Conservation (phyloP, 2,113 vertebrate genomes). For the Vulpes vulpes region DNA sequence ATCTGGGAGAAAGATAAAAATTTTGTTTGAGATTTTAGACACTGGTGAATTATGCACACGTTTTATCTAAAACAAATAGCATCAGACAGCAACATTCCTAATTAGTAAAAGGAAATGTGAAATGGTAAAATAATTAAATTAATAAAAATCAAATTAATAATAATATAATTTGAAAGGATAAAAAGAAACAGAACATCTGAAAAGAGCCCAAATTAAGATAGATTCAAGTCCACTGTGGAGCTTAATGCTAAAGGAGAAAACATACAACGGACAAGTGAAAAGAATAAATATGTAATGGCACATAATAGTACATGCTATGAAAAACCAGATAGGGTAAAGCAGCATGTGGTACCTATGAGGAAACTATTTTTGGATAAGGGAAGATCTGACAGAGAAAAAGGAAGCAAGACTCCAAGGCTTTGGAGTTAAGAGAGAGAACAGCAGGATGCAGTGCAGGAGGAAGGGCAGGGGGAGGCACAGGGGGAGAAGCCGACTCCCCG, state of each 20-base stretch:
- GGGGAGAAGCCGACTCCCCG: neutral
- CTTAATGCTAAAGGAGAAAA: neutral
- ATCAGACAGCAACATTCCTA: neutral
- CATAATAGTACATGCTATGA: neutral
- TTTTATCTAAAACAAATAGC: conserved; percentile 34
- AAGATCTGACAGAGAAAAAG: neutral
- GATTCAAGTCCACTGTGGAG: neutral
- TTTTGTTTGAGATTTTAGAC: conserved; percentile 42
- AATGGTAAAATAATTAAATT: neutral
- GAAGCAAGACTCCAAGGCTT: neutral
- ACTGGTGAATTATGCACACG: neutral
- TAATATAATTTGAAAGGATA: neutral
- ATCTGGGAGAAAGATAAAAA: neutral
- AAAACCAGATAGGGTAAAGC: neutral
- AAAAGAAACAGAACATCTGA: neutral
- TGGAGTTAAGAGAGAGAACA: neutral
- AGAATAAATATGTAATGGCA: neutral
- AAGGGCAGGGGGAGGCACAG: neutral
- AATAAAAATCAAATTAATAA: neutral
- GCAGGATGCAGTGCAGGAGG: neutral
- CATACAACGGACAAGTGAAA: neutral
- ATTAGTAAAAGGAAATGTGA: neutral
- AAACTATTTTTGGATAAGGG: neutral
- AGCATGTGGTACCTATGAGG: neutral
- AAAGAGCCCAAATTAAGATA: neutral